Base-by-base conservation (phyloP, 2,888 invertebrate genomes). In the Drosophila macrothrix region DNA sequence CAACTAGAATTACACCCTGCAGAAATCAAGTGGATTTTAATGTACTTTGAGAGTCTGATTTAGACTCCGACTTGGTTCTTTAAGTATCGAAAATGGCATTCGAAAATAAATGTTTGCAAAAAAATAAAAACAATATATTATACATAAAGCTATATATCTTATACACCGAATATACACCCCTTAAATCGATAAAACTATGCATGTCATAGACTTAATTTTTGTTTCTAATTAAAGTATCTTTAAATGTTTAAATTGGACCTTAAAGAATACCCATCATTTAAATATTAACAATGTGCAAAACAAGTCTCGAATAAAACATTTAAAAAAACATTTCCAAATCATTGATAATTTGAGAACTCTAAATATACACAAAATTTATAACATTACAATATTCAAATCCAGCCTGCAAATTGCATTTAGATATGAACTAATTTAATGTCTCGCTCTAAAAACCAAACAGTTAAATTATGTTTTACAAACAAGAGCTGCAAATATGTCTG, bases 1-100 rank as follows among this genome's bases (percentile, higher is more conserved):
- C 2, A 9, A 37, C 63, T 49, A 16, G n/a, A 25, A 3, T 3
- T 4, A 50, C 63, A 63, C 39, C 64, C 64, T 60, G 12, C 22
- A 7, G 10, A 10, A 19, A 50, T 19, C 28, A 1, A 7, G 9
- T 9, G 4, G 4, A 9, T 16, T 2, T 9, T 16, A 1, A 16
- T 14, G 3, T 6, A 14, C 43, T 5, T 35, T 6, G 3, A 43
- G 43, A 43, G 41, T 12, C 2, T 43, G 41, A 41, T 12, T 41
- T 41, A 5, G 7, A 7, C 22, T 22, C 16, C 1, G 22, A 46
- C 14, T 46, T 22, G 9, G 9, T 2, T 46, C 22, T 14, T 16
- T 2, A 4, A 12, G 10, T n/a, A 41, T 41, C n/a, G n/a, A 12
- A 25, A 25, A 16, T 9, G 25, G 1, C 25, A 4, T 1, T 10